phyloP scores from a whole-genome alignment of 92 coral and sea anemone genomes.

The Palythoa caribaeorum region DNA sequence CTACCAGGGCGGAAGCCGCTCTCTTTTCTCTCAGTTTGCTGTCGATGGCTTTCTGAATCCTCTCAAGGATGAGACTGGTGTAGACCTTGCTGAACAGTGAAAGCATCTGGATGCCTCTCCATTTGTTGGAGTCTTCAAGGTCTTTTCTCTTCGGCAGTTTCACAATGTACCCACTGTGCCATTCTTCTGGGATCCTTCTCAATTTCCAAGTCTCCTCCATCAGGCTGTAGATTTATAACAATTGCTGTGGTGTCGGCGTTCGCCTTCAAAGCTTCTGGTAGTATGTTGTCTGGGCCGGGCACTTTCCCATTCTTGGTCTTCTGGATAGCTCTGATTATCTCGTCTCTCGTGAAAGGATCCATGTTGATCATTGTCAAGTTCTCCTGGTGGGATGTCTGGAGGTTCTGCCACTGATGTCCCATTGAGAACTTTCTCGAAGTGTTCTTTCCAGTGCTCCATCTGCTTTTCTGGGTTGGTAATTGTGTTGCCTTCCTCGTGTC shows the following conservation, averaged over 20 bases:
- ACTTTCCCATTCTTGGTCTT: neutral
- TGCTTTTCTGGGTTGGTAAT: neutral
- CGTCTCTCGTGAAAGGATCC: neutral
- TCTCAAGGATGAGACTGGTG: neutral
- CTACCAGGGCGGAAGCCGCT: neutral
- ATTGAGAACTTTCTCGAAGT: neutral
- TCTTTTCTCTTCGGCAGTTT: neutral
- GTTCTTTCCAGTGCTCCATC: neutral
- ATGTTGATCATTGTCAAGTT: too few relatives aligned
- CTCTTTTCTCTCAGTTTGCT: neutral
- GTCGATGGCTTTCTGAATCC: neutral
- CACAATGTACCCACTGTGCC: neutral
- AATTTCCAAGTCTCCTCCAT: neutral
- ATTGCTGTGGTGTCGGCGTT: neutral
- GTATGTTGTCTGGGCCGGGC: constrained; percentile 6
- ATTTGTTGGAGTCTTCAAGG: neutral
- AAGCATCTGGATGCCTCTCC: too few relatives aligned
- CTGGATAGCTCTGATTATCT: neutral
- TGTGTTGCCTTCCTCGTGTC: neutral
- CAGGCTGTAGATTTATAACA: neutral
- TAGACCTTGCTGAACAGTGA: too few relatives aligned
- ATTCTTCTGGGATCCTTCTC: constrained; percentile 13
- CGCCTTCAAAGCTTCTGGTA: constrained; percentile 34
- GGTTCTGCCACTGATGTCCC: neutral
- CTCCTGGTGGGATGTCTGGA: constrained; percentile 3